These are phyloP conservation scores for Bos taurus DNA, from an alignment of 2,113 vertebrate species.

Conservation along the genomic window ARS-UCD2.0 NC_037351.1:60153001-60153500, in stretches of 20 bases:
- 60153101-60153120: background rate
- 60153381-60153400: background rate
- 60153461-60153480: background rate
- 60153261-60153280: background rate
- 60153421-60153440: conserved; percentile 57
- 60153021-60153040: background rate
- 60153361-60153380: conserved; percentile 22
- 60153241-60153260: background rate
- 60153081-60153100: background rate
- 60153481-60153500: conserved; percentile 13
- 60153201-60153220: background rate
- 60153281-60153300: background rate
- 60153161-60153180: background rate
- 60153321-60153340: background rate
- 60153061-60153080: background rate
- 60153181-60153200: background rate
- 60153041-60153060: background rate
- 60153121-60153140: background rate
- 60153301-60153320: background rate
- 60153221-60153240: background rate
- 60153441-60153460: background rate
- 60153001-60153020: background rate
- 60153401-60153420: conserved; percentile 11
- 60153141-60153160: background rate
- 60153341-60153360: background rate